Percentiles rank a stretch among this genome's conserved stretches.
Evolutionary conservation across 2,797 vertebrate species (phyloP).

Genomic region (Loriculus beryllinus): DNA sequence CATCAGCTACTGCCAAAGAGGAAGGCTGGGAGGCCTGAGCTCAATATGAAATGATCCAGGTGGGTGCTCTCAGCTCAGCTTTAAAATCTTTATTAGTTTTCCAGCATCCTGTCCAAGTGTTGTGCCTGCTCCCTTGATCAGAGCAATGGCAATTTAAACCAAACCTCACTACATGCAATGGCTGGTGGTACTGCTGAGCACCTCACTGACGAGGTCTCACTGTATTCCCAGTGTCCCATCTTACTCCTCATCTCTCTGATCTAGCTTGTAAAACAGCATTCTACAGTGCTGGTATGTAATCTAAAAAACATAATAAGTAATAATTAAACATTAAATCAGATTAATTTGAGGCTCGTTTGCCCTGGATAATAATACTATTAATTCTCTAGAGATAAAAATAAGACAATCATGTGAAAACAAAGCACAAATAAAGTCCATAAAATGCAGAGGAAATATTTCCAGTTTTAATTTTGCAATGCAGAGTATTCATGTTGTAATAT

Average conservation of each 20-base stretch:
- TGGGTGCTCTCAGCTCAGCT: slow-evolving; percentile 3
- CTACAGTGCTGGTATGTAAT: neutral
- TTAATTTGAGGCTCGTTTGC: slow-evolving; percentile 28
- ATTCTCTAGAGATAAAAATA: neutral
- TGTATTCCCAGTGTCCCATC: neutral
- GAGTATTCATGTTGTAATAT: neutral
- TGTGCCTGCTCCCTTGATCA: neutral
- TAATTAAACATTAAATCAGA: slow-evolving; percentile 53
- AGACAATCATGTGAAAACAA: neutral
- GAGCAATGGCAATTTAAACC: neutral
- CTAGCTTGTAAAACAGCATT: neutral
- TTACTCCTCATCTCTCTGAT: neutral
- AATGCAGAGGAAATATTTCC: neutral
- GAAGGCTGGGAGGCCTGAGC: neutral
- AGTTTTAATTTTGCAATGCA: slow-evolving; percentile 1
- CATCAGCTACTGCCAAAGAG: neutral
- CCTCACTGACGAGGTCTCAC: neutral
- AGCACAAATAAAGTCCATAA: slow-evolving; percentile 22
- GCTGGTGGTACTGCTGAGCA: neutral
- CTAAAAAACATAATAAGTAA: neutral
- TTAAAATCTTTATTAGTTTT: slow-evolving; percentile 4
- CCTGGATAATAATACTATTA: neutral
- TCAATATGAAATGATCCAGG: neutral
- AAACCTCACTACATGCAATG: neutral
- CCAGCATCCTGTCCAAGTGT: neutral